Base-by-base conservation (phyloP, 1,140 invertebrate genomes). In the Drosophila auraria region DNA sequence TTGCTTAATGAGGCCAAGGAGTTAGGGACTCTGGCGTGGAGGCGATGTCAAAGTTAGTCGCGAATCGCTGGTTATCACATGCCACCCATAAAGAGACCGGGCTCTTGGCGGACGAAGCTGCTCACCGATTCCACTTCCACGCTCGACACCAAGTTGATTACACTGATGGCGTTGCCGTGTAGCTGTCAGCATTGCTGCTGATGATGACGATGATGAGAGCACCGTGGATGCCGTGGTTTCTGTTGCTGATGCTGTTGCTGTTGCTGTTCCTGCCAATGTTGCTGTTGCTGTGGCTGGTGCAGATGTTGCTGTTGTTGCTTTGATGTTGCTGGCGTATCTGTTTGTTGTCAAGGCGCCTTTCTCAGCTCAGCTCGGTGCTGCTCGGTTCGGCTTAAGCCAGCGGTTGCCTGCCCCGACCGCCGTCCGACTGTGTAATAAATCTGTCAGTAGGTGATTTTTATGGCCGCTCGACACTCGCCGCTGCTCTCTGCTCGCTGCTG, bases 371-470 rank as follows among this genome's bases (percentile, higher is more conserved):
- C 50, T 36, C 61, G 38, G 36, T 25, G 42, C 60, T 27, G 47
- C 36, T 59, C 50, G 40, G 49, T 17, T 54, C 40, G 50, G 58
- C 38, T 65, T 71, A 69, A 63, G 75, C 62, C 79, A 78, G 74
- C 62, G 74, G 68, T 73, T 86, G 74, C 45, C 53, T 47, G 25
- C 50, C 61, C 60, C 64, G 12, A 56, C 47, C 62, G 12, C 56
- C 68, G 74, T 63, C 82, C 68, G 58, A 60, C 80, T 80, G 82
- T 90, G 86, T 89, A 89, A 91, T 89, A 91, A 89, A 91, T 89
- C 82, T 89, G 87, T 89, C 86, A 89, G 87, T 86, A 89, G 87
- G 86, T 89, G 86, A 91, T 89, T 89, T 89, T 89, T 90, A 89
- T 89, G 86, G 86, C 78, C 82, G 87, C 86, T 89, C 84, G 81